phyloP scores from a whole-genome alignment of 2,113 vertebrate genomes.

The Miniopterus natalensis region DNA sequence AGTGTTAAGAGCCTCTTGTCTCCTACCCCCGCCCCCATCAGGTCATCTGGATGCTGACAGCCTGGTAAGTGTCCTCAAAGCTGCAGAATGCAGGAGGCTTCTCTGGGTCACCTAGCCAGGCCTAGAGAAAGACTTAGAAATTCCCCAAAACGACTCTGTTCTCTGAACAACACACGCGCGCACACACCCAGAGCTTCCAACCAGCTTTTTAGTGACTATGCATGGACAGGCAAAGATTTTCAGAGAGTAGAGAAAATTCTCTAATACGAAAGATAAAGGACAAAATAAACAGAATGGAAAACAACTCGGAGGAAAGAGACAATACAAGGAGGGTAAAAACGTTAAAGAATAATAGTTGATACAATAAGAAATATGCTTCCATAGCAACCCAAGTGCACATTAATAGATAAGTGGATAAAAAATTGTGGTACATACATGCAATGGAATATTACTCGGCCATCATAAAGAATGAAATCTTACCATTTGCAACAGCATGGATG shows the following conservation, averaged over 20 bases:
- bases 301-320: not conserved
- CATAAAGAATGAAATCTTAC: not conserved
- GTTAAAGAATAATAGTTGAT: not conserved
- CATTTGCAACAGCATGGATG: not conserved
- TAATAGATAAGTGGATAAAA: not conserved
- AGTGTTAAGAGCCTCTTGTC: not conserved
- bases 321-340: not conserved
- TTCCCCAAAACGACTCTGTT: not conserved
- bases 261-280: not conserved
- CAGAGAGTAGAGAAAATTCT: not conserved
- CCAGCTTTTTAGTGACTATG: not conserved
- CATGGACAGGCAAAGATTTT: not conserved
- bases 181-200: not conserved
- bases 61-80: not conserved
- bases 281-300: constrained; percentile 33
- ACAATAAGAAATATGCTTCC: not conserved
- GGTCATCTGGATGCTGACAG: not conserved
- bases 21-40: not conserved
- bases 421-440: not conserved
- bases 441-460: not conserved
- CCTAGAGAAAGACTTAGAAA: not conserved
- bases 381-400: not conserved
- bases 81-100: not conserved
- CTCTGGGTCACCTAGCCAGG: not conserved
- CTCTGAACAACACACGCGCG: not conserved